Base-by-base conservation (phyloP, 2,888 invertebrate species). In the Eupithecia pulchellata region DNA sequence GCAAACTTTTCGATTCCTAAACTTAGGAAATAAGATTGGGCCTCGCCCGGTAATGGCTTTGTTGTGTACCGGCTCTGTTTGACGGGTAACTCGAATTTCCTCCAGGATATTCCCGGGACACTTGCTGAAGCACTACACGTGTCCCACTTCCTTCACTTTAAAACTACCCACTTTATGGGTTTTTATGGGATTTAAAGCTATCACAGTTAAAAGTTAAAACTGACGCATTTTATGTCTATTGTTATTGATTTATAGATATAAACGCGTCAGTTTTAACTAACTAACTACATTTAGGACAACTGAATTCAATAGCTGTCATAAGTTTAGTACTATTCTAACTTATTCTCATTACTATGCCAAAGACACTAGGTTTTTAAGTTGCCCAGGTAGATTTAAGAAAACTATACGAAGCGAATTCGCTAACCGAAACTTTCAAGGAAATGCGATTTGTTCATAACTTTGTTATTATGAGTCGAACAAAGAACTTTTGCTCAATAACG, bases 41-140 rank as follows among this genome's bases (percentile, higher is more conserved):
- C 79, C 80, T 75, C 79, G 82, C 84, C 82, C 81, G 81, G 85
- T 91, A 91, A 91, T 91, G 89, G 91, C 88, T 89, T 91, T 91
- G 87, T 91, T 90, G 89, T 91, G 91, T 91, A 86, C 86, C 80
- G 84, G 84, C 82, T 84, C 82, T 81, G 81, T 89, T 86, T 86
- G 86, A 86, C 87, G 85, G 83, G 84, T 81, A 82, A 84, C 83
- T 88, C 82, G 83, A 82, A 84, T 86, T 85, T 84, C 82, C 85
- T 81, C 75, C 84, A 80, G 82, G 81, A 85, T 88, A 87, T 87
- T 87, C 85, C 84, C 84, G 85, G 79, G 82, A 80, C 84, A 85
- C 79, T 86, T 83, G 77, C 77, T 75, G 80, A 82, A 86, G 84
- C 81, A 84, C 79, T 82, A 85, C 85, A 84, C 77, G 77, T 86